phyloP scores from a whole-genome alignment of 2,888 invertebrate species.

The Xanthia togata region DNA sequence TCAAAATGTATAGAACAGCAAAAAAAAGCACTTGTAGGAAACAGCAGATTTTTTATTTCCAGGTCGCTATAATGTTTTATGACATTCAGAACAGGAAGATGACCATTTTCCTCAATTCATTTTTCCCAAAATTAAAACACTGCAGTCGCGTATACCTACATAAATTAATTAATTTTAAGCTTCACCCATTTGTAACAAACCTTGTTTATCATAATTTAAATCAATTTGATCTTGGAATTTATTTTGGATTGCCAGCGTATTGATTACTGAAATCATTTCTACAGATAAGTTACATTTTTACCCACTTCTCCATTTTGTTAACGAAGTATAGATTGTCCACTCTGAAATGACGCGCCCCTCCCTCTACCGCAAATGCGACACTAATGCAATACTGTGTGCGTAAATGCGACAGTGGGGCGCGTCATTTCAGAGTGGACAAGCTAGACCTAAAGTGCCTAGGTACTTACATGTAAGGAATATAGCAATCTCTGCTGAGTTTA shows the following conservation, averaged over 20 bases:
- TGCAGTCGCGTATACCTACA: not conserved
- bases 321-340: not conserved
- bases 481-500: slow-evolving; percentile 28
- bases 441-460: not conserved
- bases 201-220: slow-evolving; percentile 14
- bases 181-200: slow-evolving; percentile 1
- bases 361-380: no score
- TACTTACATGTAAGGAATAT: not conserved
- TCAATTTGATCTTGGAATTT: slow-evolving; percentile 6
- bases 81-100: not conserved
- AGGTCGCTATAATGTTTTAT: no score
- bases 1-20: no score
- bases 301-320: not conserved
- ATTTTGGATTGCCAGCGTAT: not conserved
- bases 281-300: no score
- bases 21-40: no score
- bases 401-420: no score
- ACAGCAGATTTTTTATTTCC: no score
- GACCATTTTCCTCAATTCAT: not conserved
- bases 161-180: slow-evolving; percentile 2
- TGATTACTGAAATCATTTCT: no score
- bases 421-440: no score
- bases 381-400: no score
- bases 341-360: no score
- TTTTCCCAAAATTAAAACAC: not conserved